Percentiles rank a stretch among this genome's conserved stretches.
phyloP scores from a whole-genome alignment of 2,113 vertebrate species.

The Forbesichthys papilliferus region DNA sequence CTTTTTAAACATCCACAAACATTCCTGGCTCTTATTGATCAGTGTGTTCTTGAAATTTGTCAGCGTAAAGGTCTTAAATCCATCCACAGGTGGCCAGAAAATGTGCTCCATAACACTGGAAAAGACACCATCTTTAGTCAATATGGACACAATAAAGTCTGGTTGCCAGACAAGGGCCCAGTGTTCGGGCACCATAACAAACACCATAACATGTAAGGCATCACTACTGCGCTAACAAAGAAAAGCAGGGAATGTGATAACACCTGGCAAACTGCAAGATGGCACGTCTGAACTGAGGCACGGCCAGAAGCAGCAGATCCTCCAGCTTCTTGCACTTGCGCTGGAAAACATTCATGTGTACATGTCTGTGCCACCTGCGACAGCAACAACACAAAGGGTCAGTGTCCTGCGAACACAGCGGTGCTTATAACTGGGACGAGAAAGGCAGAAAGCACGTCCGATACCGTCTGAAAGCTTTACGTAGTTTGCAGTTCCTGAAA shows the following conservation, averaged over 20 bases:
- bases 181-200: neutral
- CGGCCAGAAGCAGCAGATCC: conserved; percentile 64
- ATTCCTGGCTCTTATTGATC: conserved; percentile 42
- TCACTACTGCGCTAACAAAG: neutral
- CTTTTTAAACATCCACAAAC: conserved; percentile 54
- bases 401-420: neutral
- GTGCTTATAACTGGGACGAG: neutral
- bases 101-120: conserved; percentile 78
- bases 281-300: conserved; percentile 80
- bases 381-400: neutral
- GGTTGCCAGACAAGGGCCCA: neutral
- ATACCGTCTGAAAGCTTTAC: conserved; percentile 75
- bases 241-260: conserved; percentile 1
- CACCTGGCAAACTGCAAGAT: conserved; percentile 79
- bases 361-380: conserved; percentile 75
- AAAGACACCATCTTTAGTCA: neutral
- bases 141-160: neutral
- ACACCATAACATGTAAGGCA: too few species aligned
- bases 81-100: conserved; percentile 72
- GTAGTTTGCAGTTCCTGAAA: conserved; percentile 75
- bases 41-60: conserved; percentile 67
- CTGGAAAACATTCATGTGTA: conserved; percentile 44
- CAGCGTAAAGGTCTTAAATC: conserved; percentile 61
- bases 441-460: neutral
- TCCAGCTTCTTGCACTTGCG: conserved; percentile 51